Evolutionary conservation across 1,140 invertebrate genomes (phyloP).

Genomic region (Pissodes strobi): DNA sequence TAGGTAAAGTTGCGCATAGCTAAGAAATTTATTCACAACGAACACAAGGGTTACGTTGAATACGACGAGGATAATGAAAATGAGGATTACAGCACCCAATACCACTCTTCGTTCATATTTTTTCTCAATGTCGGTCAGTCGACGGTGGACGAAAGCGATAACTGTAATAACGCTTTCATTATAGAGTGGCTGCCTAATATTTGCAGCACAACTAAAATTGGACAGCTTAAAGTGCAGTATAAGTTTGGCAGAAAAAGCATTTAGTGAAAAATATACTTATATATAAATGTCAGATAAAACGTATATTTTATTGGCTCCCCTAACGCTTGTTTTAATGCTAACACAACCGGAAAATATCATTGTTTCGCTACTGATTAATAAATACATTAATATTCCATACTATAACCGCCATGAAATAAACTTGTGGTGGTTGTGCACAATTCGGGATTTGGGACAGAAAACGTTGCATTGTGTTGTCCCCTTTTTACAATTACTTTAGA

Average conservation of each 20-base stretch:
- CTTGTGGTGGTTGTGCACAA: too few species aligned
- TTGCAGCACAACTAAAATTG: conserved; percentile 36
- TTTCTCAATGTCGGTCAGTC: conserved; percentile 46
- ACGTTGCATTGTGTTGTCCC: too few species aligned
- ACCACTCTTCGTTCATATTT: conserved; percentile 41
- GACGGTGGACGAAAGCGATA: conserved; percentile 47
- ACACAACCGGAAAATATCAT: too few species aligned
- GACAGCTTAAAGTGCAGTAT: conserved; percentile 45
- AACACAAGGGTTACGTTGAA: conserved; percentile 42
- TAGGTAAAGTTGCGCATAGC: conserved; percentile 47
- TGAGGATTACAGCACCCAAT: conserved; percentile 12
- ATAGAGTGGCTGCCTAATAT: conserved; percentile 45
- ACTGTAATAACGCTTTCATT: conserved; percentile 43
- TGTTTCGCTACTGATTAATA: too few species aligned
- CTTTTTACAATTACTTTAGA: too few species aligned
- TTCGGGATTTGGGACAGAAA: too few species aligned
- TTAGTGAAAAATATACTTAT: conserved; percentile 17
- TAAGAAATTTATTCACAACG: conserved; percentile 42
- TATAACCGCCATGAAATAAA: too few species aligned
- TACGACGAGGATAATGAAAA: conserved; percentile 38
- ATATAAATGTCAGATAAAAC: too few species aligned
- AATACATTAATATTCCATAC: too few species aligned
- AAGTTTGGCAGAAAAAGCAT: conserved; percentile 47
- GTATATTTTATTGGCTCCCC: too few species aligned
- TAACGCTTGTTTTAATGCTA: too few species aligned